Conservation (phyloP, 2,113 vertebrate species). For the Zosterops pallidus region DNA sequence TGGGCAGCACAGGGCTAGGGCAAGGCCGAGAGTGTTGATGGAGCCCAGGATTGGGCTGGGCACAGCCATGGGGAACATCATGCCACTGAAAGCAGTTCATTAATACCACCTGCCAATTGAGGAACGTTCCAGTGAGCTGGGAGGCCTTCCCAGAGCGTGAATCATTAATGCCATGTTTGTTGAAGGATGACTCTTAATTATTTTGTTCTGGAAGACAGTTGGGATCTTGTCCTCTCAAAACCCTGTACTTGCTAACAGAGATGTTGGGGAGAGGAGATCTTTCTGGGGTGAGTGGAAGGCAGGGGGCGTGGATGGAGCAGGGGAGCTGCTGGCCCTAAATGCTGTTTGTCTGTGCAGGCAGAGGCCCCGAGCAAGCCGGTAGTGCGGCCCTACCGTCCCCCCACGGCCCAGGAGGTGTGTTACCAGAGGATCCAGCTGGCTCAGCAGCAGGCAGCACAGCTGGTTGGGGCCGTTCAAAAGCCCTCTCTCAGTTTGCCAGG, state of each 20-base stretch:
- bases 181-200: not conserved
- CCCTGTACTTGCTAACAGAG: not conserved
- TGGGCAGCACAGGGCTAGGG: not conserved
- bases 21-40: not conserved
- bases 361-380: conserved; percentile 69
- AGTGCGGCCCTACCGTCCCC: conserved; percentile 75
- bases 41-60: not conserved
- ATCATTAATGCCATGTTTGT: not conserved
- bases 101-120: not conserved
- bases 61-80: not conserved
- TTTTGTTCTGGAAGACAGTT: not conserved
- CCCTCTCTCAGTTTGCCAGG: conserved; percentile 68
- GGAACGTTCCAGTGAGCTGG: not conserved
- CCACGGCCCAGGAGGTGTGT: conserved; percentile 90
- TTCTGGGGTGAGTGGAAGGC: not conserved
- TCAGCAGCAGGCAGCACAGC: conserved; percentile 80
- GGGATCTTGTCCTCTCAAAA: not conserved
- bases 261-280: not conserved
- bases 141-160: not conserved
- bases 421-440: conserved; percentile 90
- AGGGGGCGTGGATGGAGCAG: not conserved
- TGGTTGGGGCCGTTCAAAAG: conserved; percentile 66
- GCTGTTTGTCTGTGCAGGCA: conserved; percentile 47
- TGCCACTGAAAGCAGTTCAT: not conserved
- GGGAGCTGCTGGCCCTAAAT: not conserved